Evolutionary conservation across 2,797 vertebrate species (phyloP), one percentile per base, ranked within the genome.

Genomic region (Dicrostonyx torquatus): DNA sequence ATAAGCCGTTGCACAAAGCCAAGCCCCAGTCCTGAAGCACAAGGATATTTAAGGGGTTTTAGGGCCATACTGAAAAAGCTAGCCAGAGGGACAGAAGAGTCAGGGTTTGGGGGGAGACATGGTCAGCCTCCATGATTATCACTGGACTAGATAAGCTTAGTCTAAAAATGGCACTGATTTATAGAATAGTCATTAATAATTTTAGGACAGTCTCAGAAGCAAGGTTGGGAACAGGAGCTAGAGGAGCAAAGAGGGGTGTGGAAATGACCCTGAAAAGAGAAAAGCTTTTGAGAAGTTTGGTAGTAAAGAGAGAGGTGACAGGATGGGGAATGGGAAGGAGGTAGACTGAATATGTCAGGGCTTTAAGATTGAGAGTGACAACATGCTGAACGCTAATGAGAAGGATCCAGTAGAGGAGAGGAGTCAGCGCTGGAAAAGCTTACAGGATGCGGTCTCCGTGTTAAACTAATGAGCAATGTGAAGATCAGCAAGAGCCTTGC

Each of bases 231-330:
- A 29, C 60, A 92, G 62, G 93, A 76, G 6, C 31, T 66, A 89
- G 68, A 93, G 53, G 77, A 94, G 40, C 55, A 43, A 91, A 83
- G 53, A 66, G 20, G 34, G 24, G 40, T 87, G 26, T 48, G 48
- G 72, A 96, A 95, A 83, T 86, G 60, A 95, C 90, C n/a, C 83
- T 75, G 62, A 85, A 86, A 91, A 87, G 22, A 62, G 73, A 73
- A 29, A 31, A 5, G 68, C 48, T 94, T 76, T 43, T 68, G 55
- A 84, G 55, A 89, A 83, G 66, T 84, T 95, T 93, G 70, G 26
- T 93, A 45, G 40, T 94, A n/a, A 86, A 76, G 87, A 92, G 60
- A 66, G 55, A 94, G 8, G 43, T 66, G n/a, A 18, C 26, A 62
- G 4, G 85, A 89, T 94, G 53, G 89, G 94, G 86, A 93, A 92